Evolutionary conservation across 2,113 vertebrate species (phyloP), one percentile per base, ranked within the genome.

Genomic region (Toxostoma redivivum): DNA sequence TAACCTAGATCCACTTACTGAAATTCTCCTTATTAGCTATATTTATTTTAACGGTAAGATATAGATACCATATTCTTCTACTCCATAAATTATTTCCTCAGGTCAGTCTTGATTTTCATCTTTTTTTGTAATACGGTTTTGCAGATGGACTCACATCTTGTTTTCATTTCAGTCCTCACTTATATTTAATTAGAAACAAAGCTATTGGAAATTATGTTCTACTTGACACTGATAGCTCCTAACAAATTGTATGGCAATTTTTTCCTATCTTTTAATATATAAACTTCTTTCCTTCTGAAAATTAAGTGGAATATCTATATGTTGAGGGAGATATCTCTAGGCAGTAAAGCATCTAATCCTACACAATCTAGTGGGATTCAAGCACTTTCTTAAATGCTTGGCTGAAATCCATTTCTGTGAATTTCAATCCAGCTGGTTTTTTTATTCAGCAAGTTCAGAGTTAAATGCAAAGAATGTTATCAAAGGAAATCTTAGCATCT

Each of bases 21-120:
- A 97, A 88, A 97, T 99, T 97, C 97, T 99, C 65, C 98, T 99
- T 72, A 97, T 99, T 92, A 99, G 98, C 96, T 98, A 98, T n/a
- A 98, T 99, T 89, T 96, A 96, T 87, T 98, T 98, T 92, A 98
- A 94, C 0, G 98, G 98, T 98, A 98, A 95, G 96, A 77, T 66
- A 86, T 33, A 11, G 5, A 9, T 81, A 33, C 35, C 2, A 7
- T 48, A 20, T 81, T 81, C 15, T 91, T 40, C 25, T 84, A 40
- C 9, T 61, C 72, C 25, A 57, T 81, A 54, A 18, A 7, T 74
- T 90, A 67, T 77, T 88, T 80, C 35, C n/a, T 81, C 35, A 78
- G 51, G 57, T 71, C 60, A 72, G 16, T 35, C 51, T 42, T 77
- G 38, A 35, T 61, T 6, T 76, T 81, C 14, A 66, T 10, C 0